Percentiles rank a stretch among this genome's conserved stretches.
phyloP scores from a whole-genome alignment of 2,797 vertebrate species.

The Amphiprion clarkii region DNA sequence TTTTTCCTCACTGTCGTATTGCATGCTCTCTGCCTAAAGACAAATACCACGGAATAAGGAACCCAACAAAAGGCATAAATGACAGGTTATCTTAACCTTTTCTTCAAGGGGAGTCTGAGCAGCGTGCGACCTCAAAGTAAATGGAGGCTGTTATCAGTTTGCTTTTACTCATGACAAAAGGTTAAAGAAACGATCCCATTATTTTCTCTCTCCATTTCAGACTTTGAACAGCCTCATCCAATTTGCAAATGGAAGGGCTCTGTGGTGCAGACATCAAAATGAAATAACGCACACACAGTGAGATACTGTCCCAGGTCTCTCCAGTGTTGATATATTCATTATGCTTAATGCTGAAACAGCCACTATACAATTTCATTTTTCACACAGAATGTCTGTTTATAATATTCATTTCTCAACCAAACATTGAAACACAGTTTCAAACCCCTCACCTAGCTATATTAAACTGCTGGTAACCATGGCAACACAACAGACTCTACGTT shows the following conservation, averaged over 20 bases:
- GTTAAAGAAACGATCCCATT: constrained; percentile 36
- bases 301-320: constrained; percentile 2
- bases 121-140: constrained; percentile 15
- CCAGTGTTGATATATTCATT: constrained; percentile 26
- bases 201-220: constrained; percentile 30
- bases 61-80: constrained; percentile 3
- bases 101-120: constrained; percentile 26
- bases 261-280: constrained; percentile 32
- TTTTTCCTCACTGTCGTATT: neutral
- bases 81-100: constrained; percentile 20
- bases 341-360: constrained; percentile 9
- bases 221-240: constrained; percentile 38
- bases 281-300: constrained; percentile 2
- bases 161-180: constrained; percentile 30
- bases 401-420: constrained; percentile 10
- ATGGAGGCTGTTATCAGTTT: constrained; percentile 40
- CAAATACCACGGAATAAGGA: neutral
- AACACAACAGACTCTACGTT: neutral
- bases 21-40: neutral
- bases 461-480: neutral
- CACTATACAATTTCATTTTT: neutral
- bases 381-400: neutral
- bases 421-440: neutral
- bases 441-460: neutral
- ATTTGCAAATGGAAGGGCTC: constrained; percentile 45